Percentiles rank a stretch among this genome's conserved stretches.
These are phyloP conservation scores for Euplexia lucipara DNA, from an alignment of 2,888 invertebrate genomes.

Conservation along the genomic window DNA sequence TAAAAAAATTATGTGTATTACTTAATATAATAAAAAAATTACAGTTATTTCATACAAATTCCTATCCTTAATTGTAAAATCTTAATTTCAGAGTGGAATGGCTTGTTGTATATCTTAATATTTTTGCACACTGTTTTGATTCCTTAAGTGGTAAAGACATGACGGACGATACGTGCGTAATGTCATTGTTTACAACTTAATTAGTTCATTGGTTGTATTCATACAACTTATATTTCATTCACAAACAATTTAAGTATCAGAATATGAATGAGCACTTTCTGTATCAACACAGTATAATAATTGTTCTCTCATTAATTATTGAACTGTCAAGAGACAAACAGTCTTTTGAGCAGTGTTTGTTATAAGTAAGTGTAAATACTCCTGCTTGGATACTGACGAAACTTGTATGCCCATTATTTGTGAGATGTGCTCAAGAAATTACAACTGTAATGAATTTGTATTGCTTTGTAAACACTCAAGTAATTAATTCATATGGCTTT, in stretches of 20 bases:
- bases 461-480: constrained; percentile 42
- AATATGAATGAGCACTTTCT: constrained; percentile 68
- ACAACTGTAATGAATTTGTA: constrained; percentile 47
- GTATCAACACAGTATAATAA: constrained; percentile 63
- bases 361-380: constrained; percentile 66
- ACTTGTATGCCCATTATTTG: constrained; percentile 51
- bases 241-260: constrained; percentile 57
- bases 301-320: constrained; percentile 72
- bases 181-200: constrained; percentile 45
- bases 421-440: constrained; percentile 50
- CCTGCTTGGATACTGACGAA: constrained; percentile 52
- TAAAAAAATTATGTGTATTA: too few relatives aligned
- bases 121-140: constrained; percentile 35
- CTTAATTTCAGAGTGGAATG: not conserved
- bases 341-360: constrained; percentile 67
- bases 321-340: constrained; percentile 72
- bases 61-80: too few relatives aligned
- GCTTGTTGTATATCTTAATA: constrained; percentile 13
- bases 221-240: constrained; percentile 59
- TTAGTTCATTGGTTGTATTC: constrained; percentile 42
- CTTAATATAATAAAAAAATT: too few relatives aligned
- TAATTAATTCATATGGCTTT: constrained; percentile 33
- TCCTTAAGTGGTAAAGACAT: constrained; percentile 20
- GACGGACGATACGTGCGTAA: constrained; percentile 26
- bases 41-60: constrained; percentile 3